A percentile compares a stretch with the other conserved stretches of the same genome.
Conservation (phyloP, 2,113 vertebrate genomes). For the Brevimyrus niger region DNA sequence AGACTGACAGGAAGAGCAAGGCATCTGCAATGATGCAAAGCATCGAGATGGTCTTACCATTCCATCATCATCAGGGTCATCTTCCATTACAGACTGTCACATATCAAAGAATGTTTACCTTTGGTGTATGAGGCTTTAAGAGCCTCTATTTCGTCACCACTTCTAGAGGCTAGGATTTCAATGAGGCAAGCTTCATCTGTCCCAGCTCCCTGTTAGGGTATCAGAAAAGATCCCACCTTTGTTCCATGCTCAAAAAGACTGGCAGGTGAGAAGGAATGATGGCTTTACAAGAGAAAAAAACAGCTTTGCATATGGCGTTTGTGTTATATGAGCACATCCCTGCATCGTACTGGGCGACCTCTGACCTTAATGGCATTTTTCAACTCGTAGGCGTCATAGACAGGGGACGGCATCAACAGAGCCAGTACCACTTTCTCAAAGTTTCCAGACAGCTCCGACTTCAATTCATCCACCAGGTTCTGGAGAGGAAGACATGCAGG, state of each 20-base stretch:
- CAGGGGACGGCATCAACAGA: conserved; percentile 68
- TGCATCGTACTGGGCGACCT: neutral
- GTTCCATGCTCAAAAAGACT: neutral
- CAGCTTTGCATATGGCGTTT: neutral
- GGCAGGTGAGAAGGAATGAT: neutral
- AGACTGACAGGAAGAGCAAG: neutral
- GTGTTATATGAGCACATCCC: neutral
- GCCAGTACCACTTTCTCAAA: conserved; percentile 77
- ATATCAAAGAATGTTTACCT: conserved; percentile 45
- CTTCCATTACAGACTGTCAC: neutral
- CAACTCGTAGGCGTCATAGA: conserved; percentile 81
- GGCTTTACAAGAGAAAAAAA: neutral
- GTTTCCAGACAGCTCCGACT: conserved; percentile 81
- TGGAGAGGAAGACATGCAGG: conserved; percentile 34
- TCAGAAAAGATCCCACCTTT: neutral
- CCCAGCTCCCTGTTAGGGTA: conserved; percentile 74
- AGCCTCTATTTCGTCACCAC: conserved; percentile 60
- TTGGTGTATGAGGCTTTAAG: conserved; percentile 67
- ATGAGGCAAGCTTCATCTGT: conserved; percentile 90
- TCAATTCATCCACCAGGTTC: conserved; percentile 81
- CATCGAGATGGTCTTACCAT: neutral
- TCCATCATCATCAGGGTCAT: neutral
- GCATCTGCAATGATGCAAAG: neutral
- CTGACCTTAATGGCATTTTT: conserved; percentile 75
- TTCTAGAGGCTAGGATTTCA: conserved; percentile 88